Conservation (phyloP, 2,113 vertebrate species). For the Nematolebias whitei region DNA sequence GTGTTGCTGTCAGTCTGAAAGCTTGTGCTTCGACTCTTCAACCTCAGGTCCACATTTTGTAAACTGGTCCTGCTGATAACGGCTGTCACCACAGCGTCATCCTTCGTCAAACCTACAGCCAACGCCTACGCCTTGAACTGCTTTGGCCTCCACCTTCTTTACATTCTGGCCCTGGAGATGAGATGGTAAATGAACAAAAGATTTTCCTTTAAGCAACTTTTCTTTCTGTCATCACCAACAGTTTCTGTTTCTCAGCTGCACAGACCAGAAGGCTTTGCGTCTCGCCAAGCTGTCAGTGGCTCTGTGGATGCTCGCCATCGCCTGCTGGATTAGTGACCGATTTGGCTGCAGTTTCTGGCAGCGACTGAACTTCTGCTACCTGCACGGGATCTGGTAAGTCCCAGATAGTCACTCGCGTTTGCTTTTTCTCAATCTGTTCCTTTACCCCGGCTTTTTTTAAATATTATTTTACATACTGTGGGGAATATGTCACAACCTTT, state of each 20-base stretch:
- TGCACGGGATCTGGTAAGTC: slow-evolving; percentile 94
- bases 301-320: slow-evolving; percentile 87
- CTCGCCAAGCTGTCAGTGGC: slow-evolving; percentile 73
- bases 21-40: background rate
- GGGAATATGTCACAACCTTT: too few relatives aligned
- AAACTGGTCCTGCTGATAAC: slow-evolving; percentile 75
- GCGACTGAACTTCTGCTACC: slow-evolving; percentile 87
- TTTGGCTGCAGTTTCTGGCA: slow-evolving; percentile 90
- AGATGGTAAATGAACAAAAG: slow-evolving; percentile 79
- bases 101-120: slow-evolving; percentile 85
- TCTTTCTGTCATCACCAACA: background rate
- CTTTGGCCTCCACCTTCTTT: slow-evolving; percentile 87
- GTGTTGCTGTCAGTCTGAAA: background rate
- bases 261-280: slow-evolving; percentile 75
- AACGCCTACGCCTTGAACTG: slow-evolving; percentile 91
- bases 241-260: slow-evolving; percentile 76
- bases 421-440: background rate
- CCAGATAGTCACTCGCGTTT: background rate
- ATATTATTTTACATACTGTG: background rate
- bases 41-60: slow-evolving; percentile 81
- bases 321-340: slow-evolving; percentile 91
- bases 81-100: slow-evolving; percentile 79
- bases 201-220: background rate
- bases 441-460: background rate
- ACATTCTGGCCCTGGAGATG: slow-evolving; percentile 79